Percentiles rank a stretch among this genome's conserved stretches.
These are phyloP conservation scores for Phortica okadai DNA, from an alignment of 2,888 invertebrate genomes.

Conservation along the genomic window DNA sequence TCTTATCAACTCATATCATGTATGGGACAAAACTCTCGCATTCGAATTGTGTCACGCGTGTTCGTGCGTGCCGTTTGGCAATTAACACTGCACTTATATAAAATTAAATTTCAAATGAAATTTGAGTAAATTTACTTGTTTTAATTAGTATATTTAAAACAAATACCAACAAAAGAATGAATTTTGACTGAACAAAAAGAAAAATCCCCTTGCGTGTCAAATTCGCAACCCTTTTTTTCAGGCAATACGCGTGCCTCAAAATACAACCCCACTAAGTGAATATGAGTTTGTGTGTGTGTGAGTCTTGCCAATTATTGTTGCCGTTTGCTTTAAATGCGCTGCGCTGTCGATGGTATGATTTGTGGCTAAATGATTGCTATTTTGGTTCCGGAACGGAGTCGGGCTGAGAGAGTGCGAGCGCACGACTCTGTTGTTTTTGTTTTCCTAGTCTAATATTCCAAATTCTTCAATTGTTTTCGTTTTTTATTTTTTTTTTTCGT, in stretches of 20 bases:
- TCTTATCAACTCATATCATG: too few species aligned
- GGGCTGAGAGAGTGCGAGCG: too few species aligned
- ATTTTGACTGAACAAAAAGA: too few species aligned
- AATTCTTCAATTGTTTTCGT: constrained; percentile 10
- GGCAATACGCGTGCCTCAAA: neutral
- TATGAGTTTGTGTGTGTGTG: neutral
- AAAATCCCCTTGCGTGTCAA: neutral
- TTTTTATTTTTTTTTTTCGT: neutral
- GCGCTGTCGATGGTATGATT: constrained; percentile 5
- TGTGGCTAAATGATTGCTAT: neutral
- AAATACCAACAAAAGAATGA: neutral
- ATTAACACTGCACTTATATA: constrained; percentile 67
- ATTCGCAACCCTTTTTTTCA: constrained; percentile 2
- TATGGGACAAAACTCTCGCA: neutral
- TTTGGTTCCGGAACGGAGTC: neutral
- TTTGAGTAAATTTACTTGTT: constrained; percentile 32
- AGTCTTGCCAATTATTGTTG: constrained; percentile 1
- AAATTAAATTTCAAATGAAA: constrained; percentile 62
- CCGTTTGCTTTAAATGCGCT: neutral
- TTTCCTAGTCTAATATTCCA: neutral
- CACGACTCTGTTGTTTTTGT: too few species aligned
- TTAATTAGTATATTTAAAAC: neutral
- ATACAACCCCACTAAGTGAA: neutral
- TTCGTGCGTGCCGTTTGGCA: constrained; percentile 53
- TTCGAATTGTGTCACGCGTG: neutral